Evolutionary conservation across 2,888 invertebrate species (phyloP).

Genomic region (Lasius fuliginosus): DNA sequence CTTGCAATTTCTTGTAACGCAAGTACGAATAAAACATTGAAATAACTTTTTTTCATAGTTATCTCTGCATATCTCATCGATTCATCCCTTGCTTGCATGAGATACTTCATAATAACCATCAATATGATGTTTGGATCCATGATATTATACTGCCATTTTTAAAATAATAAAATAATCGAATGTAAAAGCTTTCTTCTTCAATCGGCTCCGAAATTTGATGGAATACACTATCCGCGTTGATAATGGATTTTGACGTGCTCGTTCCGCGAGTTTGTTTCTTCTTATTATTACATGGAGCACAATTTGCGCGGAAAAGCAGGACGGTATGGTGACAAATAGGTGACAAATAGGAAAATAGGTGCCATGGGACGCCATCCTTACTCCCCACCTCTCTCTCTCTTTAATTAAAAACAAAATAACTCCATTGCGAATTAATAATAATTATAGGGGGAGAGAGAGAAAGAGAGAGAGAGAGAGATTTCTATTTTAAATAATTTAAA

Average conservation of each 20-base stretch:
- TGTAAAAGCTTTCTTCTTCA: too few relatives aligned
- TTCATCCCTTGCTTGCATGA: not conserved
- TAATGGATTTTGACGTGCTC: not conserved
- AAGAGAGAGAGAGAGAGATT: too few relatives aligned
- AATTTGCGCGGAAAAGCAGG: slow-evolving; percentile 14
- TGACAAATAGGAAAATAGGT: too few relatives aligned
- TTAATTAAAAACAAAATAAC: too few relatives aligned
- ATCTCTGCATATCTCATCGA: not conserved
- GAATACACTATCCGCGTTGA: not conserved
- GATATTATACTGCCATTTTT: not conserved
- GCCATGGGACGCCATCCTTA: too few relatives aligned
- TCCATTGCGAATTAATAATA: too few relatives aligned
- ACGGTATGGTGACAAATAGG: not conserved
- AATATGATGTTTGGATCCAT: slow-evolving; percentile 28
- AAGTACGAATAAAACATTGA: not conserved
- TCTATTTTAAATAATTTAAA: too few relatives aligned
- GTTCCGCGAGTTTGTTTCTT: not conserved
- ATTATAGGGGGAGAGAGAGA: too few relatives aligned
- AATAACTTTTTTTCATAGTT: slow-evolving; percentile 3
- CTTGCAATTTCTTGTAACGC: slow-evolving; percentile 8
- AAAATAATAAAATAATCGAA: not conserved
- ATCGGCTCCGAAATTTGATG: not conserved
- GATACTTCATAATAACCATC: slow-evolving; percentile 5
- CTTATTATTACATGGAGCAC: slow-evolving; percentile 27
- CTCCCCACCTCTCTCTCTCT: too few relatives aligned